phyloP scores from a whole-genome alignment of 2,888 invertebrate genomes.

The Thymelicus lineola region DNA sequence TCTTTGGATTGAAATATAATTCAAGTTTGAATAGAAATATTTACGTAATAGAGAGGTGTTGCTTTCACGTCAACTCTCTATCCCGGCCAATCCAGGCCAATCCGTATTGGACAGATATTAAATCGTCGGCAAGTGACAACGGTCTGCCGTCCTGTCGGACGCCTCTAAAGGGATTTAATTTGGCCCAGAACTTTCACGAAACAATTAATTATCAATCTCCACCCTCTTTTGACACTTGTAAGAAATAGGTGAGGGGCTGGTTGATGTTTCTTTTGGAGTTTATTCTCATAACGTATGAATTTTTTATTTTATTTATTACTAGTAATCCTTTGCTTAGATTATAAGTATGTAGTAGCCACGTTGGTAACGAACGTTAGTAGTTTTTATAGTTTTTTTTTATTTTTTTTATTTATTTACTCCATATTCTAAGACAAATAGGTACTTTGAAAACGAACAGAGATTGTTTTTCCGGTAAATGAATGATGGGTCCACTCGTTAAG shows the following conservation, averaged over 20 bases:
- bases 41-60: conserved; percentile 6
- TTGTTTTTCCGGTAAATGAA: too few species aligned
- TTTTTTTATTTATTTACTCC: too few species aligned
- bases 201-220: conserved; percentile 83
- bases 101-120: conserved; percentile 75
- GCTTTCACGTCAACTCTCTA: conserved; percentile 42
- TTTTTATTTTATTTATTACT: neutral
- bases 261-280: conserved; percentile 10
- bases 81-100: conserved; percentile 53
- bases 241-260: conserved; percentile 43
- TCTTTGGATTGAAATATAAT: conserved; percentile 5
- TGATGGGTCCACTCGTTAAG: too few species aligned
- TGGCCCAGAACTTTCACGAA: conserved; percentile 76
- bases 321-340: conserved; percentile 36
- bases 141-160: conserved; percentile 61
- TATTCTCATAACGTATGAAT: conserved; percentile 28
- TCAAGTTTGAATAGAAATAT: neutral
- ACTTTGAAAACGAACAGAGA: too few species aligned
- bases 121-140: conserved; percentile 77
- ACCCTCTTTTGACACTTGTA: conserved; percentile 74
- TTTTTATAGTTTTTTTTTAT: too few species aligned
- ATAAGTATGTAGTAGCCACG: too few species aligned
- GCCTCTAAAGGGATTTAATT: conserved; percentile 80
- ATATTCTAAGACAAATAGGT: too few species aligned
- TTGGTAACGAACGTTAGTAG: too few species aligned